Evolutionary conservation across 2,888 invertebrate species (phyloP), one percentile per base, ranked within the genome.

Genomic region (Oxyteleia sp.): DNA sequence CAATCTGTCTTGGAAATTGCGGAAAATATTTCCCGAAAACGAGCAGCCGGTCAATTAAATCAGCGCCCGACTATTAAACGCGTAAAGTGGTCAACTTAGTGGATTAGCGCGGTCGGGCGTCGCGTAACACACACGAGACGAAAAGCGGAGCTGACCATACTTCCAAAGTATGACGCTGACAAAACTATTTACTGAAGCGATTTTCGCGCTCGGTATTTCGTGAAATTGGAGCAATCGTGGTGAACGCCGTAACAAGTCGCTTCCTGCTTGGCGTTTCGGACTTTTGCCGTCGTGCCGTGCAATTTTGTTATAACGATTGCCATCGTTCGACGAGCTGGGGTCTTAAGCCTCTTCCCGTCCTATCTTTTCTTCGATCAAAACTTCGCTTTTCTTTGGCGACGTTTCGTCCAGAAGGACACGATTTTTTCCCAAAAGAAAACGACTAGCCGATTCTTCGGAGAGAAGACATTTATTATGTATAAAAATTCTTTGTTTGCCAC

Each of bases 211-310:
- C 26, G 72, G 49, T 86, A 84, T 88, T 89, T 86, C 85, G 84
- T 84, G 84, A 89, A 90, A 90, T 90, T 89, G 88, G 86, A 87
- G 87, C 87, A 90, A 90, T 89, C 88, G 86, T 81, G 64, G 81
- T 66, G 84, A 71, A 86, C 84, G 69, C 78, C 75, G 87, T 91
- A 92, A 91, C 90, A 89, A 91, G 90, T 89, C 88, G 87, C 87
- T 91, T 92, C 91, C 91, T 92, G 90, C 91, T 91, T 91, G 89
- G 84, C 86, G 87, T 87, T 88, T 88, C 86, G 87, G 82, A 85
- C 85, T 88, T 87, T 87, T 86, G 75, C 79, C 63, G 71, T 72
- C 68, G 75, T 66, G 71, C 20, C 23, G 47, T 85, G 79, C 64
- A 68, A 85, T 82, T 82, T 82, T 76, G 59, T 80, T 68, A 69